These are phyloP conservation scores for Drosophila elegans DNA, from an alignment of 1,140 invertebrate genomes.

Conservation along the genomic window DNA sequence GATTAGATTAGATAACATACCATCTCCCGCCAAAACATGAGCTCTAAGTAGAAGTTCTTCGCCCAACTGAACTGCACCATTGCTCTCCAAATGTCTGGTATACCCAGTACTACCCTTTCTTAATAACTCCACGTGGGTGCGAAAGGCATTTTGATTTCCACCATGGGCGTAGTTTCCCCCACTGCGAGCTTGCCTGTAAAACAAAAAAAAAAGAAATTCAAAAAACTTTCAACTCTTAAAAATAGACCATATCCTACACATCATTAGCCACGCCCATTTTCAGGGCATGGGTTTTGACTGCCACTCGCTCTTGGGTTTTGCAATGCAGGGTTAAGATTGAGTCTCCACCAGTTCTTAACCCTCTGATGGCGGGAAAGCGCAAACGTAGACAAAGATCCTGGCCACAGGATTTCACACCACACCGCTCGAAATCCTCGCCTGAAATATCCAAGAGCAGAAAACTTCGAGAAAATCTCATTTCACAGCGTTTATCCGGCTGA, in stretches of 20 bases:
- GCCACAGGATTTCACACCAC: constrained; percentile 84
- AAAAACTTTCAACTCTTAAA: not conserved
- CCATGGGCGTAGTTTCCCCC: constrained; percentile 85
- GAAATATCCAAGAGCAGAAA: constrained; percentile 70
- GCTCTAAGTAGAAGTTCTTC: constrained; percentile 88
- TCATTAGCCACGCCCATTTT: constrained; percentile 85
- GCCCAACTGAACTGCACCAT: constrained; percentile 87
- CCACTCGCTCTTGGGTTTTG: constrained; percentile 87
- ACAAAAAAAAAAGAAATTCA: not conserved
- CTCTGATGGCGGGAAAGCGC: constrained; percentile 87
- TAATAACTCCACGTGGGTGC: constrained; percentile 87
- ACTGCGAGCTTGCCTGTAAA: constrained; percentile 80
- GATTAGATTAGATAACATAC: constrained; percentile 70
- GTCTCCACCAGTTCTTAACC: constrained; percentile 88
- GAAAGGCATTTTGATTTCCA: constrained; percentile 87
- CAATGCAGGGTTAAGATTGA: constrained; percentile 88
- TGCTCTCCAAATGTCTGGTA: constrained; percentile 86
- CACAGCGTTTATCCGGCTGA: constrained; percentile 59
- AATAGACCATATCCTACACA: constrained; percentile 57
- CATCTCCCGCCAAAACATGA: constrained; percentile 87
- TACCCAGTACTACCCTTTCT: constrained; percentile 86
- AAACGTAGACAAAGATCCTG: constrained; percentile 86
- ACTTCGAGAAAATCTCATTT: constrained; percentile 64
- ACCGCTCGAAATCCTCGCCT: constrained; percentile 72
- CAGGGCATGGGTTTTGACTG: constrained; percentile 86